phyloP scores from a whole-genome alignment of 2,888 invertebrate species.

The Nymphalis urticae region DNA sequence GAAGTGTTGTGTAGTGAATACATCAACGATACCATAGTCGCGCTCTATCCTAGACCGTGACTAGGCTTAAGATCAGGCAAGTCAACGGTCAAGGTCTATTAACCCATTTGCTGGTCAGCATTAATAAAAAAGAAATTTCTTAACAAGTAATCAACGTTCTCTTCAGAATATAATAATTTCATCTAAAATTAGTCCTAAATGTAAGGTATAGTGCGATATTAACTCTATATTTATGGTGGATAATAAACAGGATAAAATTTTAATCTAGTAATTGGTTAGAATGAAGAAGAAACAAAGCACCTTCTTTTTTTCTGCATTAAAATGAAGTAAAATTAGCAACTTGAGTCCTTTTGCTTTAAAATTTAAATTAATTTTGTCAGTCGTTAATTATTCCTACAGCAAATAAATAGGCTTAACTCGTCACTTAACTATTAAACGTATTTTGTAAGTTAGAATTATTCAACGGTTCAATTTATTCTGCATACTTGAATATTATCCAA shows the following conservation, averaged over 20 bases:
- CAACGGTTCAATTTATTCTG: not conserved
- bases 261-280: not conserved
- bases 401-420: not conserved
- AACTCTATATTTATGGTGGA: not conserved
- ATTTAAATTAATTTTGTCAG: slow-evolving; percentile 14
- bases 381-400: slow-evolving; percentile 3
- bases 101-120: no score
- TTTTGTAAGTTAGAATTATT: slow-evolving; percentile 13
- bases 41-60: no score
- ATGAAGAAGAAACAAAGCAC: not conserved
- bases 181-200: no score
- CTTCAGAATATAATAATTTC: no score
- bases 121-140: no score
- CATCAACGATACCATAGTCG: no score
- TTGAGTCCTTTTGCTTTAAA: slow-evolving; percentile 3
- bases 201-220: no score
- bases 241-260: not conserved
- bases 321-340: not conserved
- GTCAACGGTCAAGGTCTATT: no score
- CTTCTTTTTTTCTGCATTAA: slow-evolving; percentile 1
- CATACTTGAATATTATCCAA: not conserved
- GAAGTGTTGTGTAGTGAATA: no score
- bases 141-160: no score
- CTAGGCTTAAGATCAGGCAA: no score
- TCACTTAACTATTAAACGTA: slow-evolving; percentile 3